Evolutionary conservation across 1,140 invertebrate species (phyloP).

Genomic region (Vanessa tameamea): DNA sequence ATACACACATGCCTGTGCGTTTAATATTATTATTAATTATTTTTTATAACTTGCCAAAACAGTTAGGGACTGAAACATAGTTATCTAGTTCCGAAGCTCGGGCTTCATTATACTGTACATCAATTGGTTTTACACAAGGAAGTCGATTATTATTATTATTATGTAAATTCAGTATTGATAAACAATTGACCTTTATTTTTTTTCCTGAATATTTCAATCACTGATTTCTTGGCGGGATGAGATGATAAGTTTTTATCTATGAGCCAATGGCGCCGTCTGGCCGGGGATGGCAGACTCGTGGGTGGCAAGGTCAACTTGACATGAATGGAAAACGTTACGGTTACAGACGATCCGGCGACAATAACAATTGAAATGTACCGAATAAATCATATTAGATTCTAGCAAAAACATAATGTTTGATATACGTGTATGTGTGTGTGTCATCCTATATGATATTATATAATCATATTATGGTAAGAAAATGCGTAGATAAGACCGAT

Average conservation of each 20-base stretch:
- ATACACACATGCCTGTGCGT: too few relatives aligned
- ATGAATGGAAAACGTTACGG: slow-evolving; percentile 42
- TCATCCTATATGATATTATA: too few relatives aligned
- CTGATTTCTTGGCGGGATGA: slow-evolving; percentile 13
- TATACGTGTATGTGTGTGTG: too few relatives aligned
- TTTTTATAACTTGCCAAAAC: too few relatives aligned
- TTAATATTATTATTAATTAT: too few relatives aligned
- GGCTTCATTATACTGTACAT: too few relatives aligned
- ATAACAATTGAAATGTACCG: not conserved
- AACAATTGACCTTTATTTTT: not conserved
- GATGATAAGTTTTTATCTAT: slow-evolving; percentile 35
- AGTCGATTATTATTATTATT: not conserved
- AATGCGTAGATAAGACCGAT: too few relatives aligned
- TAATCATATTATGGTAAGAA: too few relatives aligned
- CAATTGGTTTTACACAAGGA: too few relatives aligned
- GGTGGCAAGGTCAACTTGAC: slow-evolving; percentile 46
- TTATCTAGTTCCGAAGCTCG: too few relatives aligned
- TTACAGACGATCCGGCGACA: slow-evolving; percentile 45
- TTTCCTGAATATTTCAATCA: not conserved
- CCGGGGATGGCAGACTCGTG: slow-evolving; percentile 44
- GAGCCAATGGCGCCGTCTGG: slow-evolving; percentile 56
- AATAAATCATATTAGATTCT: not conserved
- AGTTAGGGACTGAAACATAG: too few relatives aligned
- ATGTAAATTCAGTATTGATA: not conserved
- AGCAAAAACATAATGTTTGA: not conserved